These are phyloP conservation scores for Agapornis roseicollis DNA, from an alignment of 2,113 vertebrate species.

Conservation along the genomic window DNA sequence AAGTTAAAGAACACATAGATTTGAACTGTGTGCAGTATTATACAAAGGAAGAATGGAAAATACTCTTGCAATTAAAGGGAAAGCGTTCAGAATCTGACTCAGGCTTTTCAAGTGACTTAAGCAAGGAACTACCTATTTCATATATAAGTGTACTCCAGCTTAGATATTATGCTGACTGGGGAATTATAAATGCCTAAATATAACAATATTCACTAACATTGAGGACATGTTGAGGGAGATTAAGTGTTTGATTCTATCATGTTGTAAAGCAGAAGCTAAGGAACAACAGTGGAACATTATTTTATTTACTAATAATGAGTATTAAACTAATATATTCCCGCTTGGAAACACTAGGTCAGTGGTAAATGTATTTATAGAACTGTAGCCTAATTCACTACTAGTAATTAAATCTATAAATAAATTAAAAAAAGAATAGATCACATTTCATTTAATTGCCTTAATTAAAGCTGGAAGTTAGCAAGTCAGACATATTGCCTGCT, in stretches of 20 bases:
- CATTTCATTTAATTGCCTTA: conserved; percentile 29
- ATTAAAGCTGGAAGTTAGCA: background rate
- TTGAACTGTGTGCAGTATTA: background rate
- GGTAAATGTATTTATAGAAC: background rate
- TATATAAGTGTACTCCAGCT: background rate
- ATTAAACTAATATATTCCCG: background rate
- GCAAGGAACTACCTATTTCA: background rate
- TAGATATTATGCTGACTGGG: background rate
- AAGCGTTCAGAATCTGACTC: background rate
- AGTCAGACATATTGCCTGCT: background rate
- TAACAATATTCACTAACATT: background rate
- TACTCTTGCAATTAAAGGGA: background rate
- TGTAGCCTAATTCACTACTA: background rate
- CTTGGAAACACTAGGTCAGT: background rate
- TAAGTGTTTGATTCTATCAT: background rate
- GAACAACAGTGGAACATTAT: background rate
- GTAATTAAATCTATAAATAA: conserved; percentile 38
- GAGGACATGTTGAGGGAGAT: background rate
- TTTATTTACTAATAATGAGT: background rate
- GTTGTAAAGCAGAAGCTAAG: background rate
- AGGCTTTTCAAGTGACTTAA: background rate
- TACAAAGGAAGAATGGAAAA: background rate
- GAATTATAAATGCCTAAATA: background rate
- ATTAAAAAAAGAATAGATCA: background rate
- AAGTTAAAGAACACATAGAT: background rate